Base-by-base conservation (phyloP, 2,797 vertebrate genomes). In the Phrynocephalus guinanensis region DNA sequence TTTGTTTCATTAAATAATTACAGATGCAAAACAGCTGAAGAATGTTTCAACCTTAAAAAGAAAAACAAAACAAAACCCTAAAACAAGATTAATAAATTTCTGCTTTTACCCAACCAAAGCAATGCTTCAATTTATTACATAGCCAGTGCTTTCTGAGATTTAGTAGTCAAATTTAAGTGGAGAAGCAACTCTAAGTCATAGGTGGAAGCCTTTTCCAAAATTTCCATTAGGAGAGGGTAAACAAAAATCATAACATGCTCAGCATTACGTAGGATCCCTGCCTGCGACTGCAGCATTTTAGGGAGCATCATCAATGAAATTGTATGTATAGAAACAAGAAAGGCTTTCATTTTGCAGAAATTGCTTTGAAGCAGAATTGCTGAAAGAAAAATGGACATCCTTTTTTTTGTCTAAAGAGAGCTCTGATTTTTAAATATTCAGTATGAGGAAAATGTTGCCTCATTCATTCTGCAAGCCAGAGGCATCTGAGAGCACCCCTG, bases 81-180 rank as follows among this genome's bases (percentile, higher is more conserved):
- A 97, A 96, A 50, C 93, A 96, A 96, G 95, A 95, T 95, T 93
- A 87, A 97, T 91, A 96, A 96, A 97, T 93, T 96, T 95, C 96
- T 96, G 96, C 96, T 97, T 95, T 97, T 97, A 97, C 96, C 96
- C 96, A 97, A 97, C 96, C 96, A 97, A 96, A 97, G 96, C 96
- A 97, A 97, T 97, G 95, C 94, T 96, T 95, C 95, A 96, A 95
- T 93, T 96, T 97, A 97, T 97, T 97, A 97, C 97, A 97, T 96
- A 97, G 96, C 97, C 97, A 97, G 97, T 96, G 95, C 95, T 95
- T 96, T 96, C 92, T 67, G 7, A 76, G 79, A 92, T 93, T 95
- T 96, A 96, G 95, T 94, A 96, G 94, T 95, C 95, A 93, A 96
- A 95, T 90, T 87, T 82, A 92, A 85, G 94, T 92, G 95, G 83